Evolutionary conservation across 2,888 invertebrate species (phyloP).

Genomic region (Cryptus viduatorius): DNA sequence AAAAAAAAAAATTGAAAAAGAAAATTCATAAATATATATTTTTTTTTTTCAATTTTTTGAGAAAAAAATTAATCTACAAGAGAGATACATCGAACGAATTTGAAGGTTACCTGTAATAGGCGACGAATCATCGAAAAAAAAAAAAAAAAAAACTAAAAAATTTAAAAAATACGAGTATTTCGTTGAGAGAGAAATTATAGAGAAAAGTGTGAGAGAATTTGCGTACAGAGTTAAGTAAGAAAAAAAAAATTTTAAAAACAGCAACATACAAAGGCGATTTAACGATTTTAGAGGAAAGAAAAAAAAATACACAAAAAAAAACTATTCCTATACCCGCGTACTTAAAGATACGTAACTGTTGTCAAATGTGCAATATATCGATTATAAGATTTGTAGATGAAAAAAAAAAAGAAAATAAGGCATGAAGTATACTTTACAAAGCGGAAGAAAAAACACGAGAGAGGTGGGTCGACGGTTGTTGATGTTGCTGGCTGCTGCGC

Average conservation of each 20-base stretch:
- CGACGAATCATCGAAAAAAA: conserved; percentile 38
- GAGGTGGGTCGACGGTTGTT: conserved; percentile 56
- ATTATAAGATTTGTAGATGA: conserved; percentile 77
- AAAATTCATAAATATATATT: not conserved
- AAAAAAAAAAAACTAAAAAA: conserved; percentile 18
- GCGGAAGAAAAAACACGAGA: conserved; percentile 12
- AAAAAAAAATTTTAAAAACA: conserved; percentile 5
- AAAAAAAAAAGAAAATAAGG: conserved; percentile 32
- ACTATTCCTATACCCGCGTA: conserved; percentile 82
- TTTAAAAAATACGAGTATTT: conserved; percentile 5
- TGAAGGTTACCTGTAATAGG: conserved; percentile 72
- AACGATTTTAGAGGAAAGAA: conserved; percentile 61
- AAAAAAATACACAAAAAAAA: conserved; percentile 67
- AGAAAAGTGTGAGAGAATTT: conserved; percentile 36
- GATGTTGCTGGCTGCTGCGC: conserved; percentile 15
- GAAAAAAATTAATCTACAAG: conserved; percentile 45
- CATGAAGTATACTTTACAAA: conserved; percentile 35
- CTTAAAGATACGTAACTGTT: conserved; percentile 84
- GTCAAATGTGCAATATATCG: conserved; percentile 85
- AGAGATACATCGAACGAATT: conserved; percentile 75
- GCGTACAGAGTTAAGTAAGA: conserved; percentile 1
- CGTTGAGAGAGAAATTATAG: conserved; percentile 39
- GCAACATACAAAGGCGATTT: conserved; percentile 35
- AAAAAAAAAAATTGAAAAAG: conserved; percentile 42
- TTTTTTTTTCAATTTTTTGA: not conserved